Conservation (phyloP, 2,113 vertebrate species). For the Pedionomus torquatus region DNA sequence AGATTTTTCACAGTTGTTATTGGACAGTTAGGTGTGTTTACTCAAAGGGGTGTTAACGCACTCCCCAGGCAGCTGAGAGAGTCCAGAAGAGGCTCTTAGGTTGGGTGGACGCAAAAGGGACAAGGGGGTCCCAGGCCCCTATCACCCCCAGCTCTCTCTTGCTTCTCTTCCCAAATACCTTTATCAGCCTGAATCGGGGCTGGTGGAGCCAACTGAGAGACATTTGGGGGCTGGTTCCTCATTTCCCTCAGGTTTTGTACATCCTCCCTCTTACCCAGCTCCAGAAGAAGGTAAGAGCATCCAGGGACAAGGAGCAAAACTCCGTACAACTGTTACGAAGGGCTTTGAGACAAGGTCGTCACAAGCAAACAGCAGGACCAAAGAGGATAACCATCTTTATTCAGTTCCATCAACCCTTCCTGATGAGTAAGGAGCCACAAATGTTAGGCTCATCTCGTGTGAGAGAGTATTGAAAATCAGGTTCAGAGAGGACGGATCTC, state of each 20-base stretch:
- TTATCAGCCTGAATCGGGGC: not conserved
- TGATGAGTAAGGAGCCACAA: not conserved
- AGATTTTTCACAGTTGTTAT: fast-evolving
- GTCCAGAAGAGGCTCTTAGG: fast-evolving
- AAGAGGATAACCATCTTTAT: not conserved
- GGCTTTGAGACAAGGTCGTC: not conserved
- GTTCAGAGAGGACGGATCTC: not conserved
- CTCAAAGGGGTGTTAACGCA: not conserved
- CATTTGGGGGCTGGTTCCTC: not conserved
- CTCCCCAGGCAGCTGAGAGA: not conserved
- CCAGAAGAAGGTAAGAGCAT: not conserved
- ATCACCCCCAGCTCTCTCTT: not conserved
- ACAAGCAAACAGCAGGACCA: no score
- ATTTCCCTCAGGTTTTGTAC: not conserved
- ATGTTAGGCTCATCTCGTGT: not conserved
- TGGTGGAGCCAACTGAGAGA: no score
- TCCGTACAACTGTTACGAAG: fast-evolving
- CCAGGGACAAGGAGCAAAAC: not conserved
- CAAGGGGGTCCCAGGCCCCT: not conserved
- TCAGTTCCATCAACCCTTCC: not conserved
- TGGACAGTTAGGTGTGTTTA: not conserved
- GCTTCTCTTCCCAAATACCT: not conserved
- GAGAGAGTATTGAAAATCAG: not conserved
- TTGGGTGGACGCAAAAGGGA: no score
- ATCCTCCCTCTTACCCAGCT: not conserved